phyloP scores from a whole-genome alignment of 2,113 vertebrate genomes.

The Nycticebus coucang region DNA sequence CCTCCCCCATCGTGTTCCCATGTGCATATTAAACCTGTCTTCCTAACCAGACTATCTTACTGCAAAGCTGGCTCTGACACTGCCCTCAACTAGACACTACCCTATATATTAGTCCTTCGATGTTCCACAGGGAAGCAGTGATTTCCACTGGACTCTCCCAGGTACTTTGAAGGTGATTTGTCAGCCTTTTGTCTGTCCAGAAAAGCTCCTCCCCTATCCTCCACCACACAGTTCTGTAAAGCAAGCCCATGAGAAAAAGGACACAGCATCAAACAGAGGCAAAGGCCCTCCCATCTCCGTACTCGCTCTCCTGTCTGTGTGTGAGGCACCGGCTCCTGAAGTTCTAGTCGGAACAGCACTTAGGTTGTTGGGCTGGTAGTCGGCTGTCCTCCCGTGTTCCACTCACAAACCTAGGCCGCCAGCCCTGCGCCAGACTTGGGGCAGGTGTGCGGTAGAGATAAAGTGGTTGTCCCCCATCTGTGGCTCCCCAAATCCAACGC shows the following conservation, averaged over 20 bases:
- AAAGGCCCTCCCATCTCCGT: neutral
- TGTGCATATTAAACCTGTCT: neutral
- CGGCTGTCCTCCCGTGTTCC: neutral
- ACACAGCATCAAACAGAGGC: neutral
- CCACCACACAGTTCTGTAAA: neutral
- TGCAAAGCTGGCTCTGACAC: neutral
- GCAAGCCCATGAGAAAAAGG: neutral
- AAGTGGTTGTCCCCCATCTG: neutral
- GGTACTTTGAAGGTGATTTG: neutral
- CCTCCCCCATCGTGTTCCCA: no score
- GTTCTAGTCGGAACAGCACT: conserved; percentile 39
- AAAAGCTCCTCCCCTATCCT: neutral
- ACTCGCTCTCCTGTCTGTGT: neutral
- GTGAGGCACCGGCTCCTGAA: neutral
- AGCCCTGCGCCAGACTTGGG: neutral
- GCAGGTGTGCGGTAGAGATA: neutral
- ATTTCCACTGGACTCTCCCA: neutral
- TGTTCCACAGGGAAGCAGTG: neutral
- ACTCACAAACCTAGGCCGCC: neutral
- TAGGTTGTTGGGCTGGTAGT: neutral
- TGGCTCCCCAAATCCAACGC: neutral
- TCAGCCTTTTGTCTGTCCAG: neutral
- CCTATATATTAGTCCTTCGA: neutral
- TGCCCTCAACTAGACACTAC: neutral
- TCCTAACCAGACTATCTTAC: neutral